phyloP scores from a whole-genome alignment of 2,888 invertebrate species.

The Zhengitettix transpicula region DNA sequence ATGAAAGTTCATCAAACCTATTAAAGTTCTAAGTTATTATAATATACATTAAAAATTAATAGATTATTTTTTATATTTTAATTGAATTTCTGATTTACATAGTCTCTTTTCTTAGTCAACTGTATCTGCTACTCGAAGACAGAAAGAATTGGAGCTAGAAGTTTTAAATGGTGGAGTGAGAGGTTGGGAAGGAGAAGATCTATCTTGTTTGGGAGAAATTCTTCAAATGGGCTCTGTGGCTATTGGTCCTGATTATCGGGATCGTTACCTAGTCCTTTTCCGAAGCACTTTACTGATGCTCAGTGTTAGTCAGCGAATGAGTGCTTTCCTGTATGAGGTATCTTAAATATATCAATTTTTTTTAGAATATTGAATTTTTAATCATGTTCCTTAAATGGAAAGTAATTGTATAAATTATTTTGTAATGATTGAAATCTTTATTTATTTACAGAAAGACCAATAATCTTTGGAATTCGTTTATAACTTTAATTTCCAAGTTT shows the following conservation, averaged over 20 bases:
- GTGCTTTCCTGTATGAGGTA: constrained; percentile 91
- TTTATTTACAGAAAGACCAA: too few relatives aligned
- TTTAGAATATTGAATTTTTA: too few relatives aligned
- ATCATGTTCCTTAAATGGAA: neutral
- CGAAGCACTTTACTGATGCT: constrained; percentile 75
- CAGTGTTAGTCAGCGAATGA: constrained; percentile 79
- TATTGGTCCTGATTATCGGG: constrained; percentile 66
- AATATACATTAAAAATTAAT: too few relatives aligned
- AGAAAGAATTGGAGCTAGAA: constrained; percentile 91
- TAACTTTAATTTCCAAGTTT: too few relatives aligned
- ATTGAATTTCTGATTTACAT: too few relatives aligned
- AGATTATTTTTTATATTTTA: too few relatives aligned
- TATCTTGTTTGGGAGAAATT: constrained; percentile 65
- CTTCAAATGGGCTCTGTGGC: constrained; percentile 85
- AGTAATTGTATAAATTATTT: neutral
- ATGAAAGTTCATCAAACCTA: too few relatives aligned
- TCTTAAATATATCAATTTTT: constrained; percentile 10
- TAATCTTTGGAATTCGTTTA: too few relatives aligned
- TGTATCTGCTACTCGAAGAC: constrained; percentile 72
- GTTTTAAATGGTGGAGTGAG: constrained; percentile 86
- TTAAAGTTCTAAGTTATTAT: too few relatives aligned
- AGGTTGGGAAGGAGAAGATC: constrained; percentile 82
- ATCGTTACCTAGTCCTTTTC: constrained; percentile 85
- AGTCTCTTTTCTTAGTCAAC: constrained; percentile 42
- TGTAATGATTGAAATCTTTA: constrained; percentile 5